Evolutionary conservation across 2,113 vertebrate genomes (phyloP).

Genomic region (Psilopsiagon aurifrons): DNA sequence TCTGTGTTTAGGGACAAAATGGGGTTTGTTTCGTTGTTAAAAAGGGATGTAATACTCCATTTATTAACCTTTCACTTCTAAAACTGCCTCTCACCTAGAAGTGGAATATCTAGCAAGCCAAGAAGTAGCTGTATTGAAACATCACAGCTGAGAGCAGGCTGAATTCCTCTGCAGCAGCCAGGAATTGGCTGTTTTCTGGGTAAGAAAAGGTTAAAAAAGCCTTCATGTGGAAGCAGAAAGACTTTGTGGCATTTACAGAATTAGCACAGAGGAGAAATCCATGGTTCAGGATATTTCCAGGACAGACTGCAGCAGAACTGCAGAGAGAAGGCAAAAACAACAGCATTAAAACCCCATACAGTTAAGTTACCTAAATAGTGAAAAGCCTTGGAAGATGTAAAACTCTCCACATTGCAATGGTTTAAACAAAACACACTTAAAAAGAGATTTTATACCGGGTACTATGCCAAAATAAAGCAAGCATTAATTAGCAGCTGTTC

Average conservation of each 20-base stretch:
- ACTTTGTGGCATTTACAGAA: background rate
- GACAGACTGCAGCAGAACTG: background rate
- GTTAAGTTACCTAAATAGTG: background rate
- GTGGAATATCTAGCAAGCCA: background rate
- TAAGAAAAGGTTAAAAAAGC: background rate
- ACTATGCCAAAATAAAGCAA: background rate
- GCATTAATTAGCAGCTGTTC: background rate
- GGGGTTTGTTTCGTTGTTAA: background rate
- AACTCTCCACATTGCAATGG: background rate
- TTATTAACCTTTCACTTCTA: background rate
- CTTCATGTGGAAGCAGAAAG: background rate
- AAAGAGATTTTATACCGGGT: background rate
- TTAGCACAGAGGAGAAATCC: background rate
- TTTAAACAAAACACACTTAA: background rate
- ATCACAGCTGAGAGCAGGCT: background rate
- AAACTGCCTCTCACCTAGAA: background rate
- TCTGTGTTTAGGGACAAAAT: background rate
- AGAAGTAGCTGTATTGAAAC: background rate
- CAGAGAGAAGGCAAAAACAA: background rate
- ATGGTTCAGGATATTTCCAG: background rate
- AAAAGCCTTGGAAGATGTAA: background rate
- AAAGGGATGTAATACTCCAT: background rate
- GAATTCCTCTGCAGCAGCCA: background rate
- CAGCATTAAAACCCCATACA: background rate
- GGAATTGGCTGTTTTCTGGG: background rate